Conservation (phyloP, 2,888 invertebrate species). For the Stenotaenia linearis region DNA sequence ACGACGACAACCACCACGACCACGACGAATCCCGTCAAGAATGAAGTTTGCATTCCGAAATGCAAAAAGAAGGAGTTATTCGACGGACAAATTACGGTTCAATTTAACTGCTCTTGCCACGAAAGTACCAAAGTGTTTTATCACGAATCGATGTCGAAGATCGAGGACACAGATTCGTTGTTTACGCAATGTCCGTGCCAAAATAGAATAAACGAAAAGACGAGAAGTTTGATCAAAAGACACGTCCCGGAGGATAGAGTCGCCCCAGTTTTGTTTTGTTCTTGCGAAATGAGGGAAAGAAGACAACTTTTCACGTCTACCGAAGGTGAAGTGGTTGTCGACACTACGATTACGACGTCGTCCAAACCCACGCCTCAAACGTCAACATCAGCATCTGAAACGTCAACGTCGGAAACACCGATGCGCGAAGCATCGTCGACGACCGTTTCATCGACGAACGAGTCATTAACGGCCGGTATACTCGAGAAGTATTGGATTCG, state of each 20-base stretch:
- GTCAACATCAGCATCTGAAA: too few relatives aligned
- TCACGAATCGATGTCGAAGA: not conserved
- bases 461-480: not conserved
- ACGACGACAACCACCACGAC: not conserved
- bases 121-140: not conserved
- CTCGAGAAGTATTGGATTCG: not conserved
- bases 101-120: not conserved
- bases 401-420: not conserved
- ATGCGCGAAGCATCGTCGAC: not conserved
- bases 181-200: not conserved
- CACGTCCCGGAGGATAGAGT: not conserved
- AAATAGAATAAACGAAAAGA: not conserved
- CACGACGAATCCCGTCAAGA: not conserved
- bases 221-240: not conserved
- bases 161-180: not conserved
- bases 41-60: not conserved
- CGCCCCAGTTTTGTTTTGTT: not conserved
- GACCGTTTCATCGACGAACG: not conserved
- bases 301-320: not conserved
- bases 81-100: not conserved
- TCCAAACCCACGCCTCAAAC: too few relatives aligned
- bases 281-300: not conserved
- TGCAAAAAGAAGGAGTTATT: not conserved
- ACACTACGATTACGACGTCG: too few relatives aligned
- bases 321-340: not conserved